phyloP scores from a whole-genome alignment of 2,888 invertebrate genomes.

The Lasioglossum malachurum region DNA sequence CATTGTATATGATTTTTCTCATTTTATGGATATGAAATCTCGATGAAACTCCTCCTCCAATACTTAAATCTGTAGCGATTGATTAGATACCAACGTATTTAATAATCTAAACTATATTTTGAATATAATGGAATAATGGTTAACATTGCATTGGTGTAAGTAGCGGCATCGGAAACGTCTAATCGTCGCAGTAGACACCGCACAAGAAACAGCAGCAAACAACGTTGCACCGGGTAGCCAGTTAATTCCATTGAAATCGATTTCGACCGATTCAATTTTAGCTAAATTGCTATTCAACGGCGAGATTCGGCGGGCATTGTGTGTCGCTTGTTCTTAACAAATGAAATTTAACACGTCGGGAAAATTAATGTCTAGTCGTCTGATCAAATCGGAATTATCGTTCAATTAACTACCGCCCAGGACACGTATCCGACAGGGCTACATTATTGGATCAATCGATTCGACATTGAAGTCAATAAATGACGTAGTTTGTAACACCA shows the following conservation, averaged over 20 bases:
- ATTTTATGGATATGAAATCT: too few species aligned
- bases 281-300: not conserved
- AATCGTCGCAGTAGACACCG: not conserved
- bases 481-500: slow-evolving; percentile 49
- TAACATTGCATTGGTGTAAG: not conserved
- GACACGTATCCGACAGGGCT: slow-evolving; percentile 40
- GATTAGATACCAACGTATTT: too few species aligned
- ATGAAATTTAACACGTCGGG: slow-evolving; percentile 31
- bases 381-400: slow-evolving; percentile 51
- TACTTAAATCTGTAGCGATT: too few species aligned
- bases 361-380: slow-evolving; percentile 48
- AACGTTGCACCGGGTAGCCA: not conserved
- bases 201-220: not conserved
- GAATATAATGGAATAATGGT: too few species aligned
- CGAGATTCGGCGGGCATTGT: not conserved
- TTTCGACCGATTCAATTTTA: slow-evolving; percentile 1
- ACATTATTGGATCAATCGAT: slow-evolving; percentile 54
- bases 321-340: slow-evolving; percentile 35
- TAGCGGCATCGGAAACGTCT: not conserved
- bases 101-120: too few species aligned
- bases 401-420: slow-evolving; percentile 45
- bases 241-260: not conserved
- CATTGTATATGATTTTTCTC: too few species aligned
- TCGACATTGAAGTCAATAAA: slow-evolving; percentile 55
- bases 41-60: too few species aligned